These are phyloP conservation scores for Lochmaea crataegi DNA, from an alignment of 2,888 invertebrate species.

Conservation along the genomic window DNA sequence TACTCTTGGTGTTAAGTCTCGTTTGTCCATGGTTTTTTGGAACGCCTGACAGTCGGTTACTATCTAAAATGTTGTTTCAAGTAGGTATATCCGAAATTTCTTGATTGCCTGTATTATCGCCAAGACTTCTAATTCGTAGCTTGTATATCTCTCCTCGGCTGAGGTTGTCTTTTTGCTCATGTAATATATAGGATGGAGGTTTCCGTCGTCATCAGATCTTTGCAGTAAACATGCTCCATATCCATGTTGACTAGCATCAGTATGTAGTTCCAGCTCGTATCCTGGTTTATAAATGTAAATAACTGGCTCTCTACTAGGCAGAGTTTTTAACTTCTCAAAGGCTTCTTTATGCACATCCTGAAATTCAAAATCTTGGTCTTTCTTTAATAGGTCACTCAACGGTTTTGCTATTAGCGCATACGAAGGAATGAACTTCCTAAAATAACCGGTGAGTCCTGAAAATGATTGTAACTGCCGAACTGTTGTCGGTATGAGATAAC, in stretches of 20 bases:
- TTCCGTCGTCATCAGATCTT: conserved; percentile 41
- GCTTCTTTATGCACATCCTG: no score
- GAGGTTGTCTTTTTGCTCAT: conserved; percentile 50
- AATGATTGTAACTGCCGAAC: conserved; percentile 54
- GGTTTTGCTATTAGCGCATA: conserved; percentile 55
- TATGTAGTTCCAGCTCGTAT: conserved; percentile 48
- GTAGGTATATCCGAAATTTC: conserved; percentile 55
- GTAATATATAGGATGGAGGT: conserved; percentile 53
- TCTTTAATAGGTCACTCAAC: no score
- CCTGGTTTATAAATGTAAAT: conserved; percentile 39
- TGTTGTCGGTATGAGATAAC: conserved; percentile 52
- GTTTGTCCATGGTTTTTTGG: conserved; percentile 55
- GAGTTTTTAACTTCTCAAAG: conserved; percentile 43
- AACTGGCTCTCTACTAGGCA: conserved; percentile 38
- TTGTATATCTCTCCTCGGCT: conserved; percentile 53
- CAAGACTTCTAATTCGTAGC: conserved; percentile 59
- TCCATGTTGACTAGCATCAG: conserved; percentile 51
- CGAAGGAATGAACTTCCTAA: conserved; percentile 53
- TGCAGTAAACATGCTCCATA: conserved; percentile 55
- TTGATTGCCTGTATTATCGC: conserved; percentile 56
- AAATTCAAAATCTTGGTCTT: no score
- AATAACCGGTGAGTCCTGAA: conserved; percentile 57
- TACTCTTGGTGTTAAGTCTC: conserved; percentile 36
- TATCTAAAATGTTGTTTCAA: conserved; percentile 54
- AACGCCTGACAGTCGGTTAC: conserved; percentile 57